These are phyloP conservation scores for Pitangus sulphuratus DNA, from an alignment of 2,797 vertebrate species.

Conservation along the genomic window DNA sequence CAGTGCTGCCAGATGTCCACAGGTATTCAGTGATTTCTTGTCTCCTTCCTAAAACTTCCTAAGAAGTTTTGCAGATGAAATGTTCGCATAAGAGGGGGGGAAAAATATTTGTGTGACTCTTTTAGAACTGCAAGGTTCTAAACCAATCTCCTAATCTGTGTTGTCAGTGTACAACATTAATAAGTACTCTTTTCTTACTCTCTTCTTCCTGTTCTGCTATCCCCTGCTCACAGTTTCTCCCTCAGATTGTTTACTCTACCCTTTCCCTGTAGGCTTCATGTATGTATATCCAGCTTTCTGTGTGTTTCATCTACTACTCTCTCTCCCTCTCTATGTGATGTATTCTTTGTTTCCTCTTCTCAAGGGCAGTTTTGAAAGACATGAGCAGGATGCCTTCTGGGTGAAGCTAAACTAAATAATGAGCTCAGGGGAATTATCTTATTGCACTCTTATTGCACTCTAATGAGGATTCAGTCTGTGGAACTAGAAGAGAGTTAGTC, in stretches of 20 bases:
- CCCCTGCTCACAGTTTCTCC: background rate
- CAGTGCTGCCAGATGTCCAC: conserved; percentile 93
- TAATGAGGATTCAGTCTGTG: background rate
- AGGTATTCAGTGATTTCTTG: conserved; percentile 78
- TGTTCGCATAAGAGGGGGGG: accelerated
- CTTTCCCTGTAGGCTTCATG: background rate
- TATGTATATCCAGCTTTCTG: background rate
- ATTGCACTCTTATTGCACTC: background rate
- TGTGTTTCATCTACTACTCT: background rate
- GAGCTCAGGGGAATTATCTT: background rate
- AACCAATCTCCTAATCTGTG: background rate
- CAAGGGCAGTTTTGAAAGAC: background rate
- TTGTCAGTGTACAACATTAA: background rate
- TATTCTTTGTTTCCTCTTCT: background rate
- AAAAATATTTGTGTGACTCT: background rate
- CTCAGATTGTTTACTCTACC: background rate
- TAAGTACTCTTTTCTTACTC: background rate
- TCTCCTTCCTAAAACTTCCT: background rate
- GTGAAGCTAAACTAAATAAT: background rate
- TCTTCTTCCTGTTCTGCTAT: background rate
- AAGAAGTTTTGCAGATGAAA: background rate
- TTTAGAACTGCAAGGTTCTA: background rate
- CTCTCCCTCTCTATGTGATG: background rate
- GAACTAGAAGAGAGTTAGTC: background rate
- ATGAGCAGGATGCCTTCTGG: background rate